Evolutionary conservation across 2,888 invertebrate species (phyloP), one percentile per base, ranked within the genome.

Genomic region (Galerucella pusilla): DNA sequence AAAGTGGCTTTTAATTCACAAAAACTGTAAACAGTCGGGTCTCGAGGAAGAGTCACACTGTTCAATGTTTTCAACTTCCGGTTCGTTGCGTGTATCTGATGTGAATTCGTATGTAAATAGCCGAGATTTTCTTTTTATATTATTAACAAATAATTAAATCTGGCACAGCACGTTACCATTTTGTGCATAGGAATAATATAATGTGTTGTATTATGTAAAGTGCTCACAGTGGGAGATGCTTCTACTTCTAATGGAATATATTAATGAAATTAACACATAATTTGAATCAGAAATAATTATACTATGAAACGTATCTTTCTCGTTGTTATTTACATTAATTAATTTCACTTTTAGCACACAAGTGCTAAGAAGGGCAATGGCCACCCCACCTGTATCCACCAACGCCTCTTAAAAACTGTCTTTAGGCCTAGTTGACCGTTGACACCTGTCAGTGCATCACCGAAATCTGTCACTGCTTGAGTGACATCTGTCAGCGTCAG

Each of bases 1-100:
- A 64, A 64, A 64, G 63, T 64, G 35, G 63, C 63, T 64, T 64
- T 35, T 64, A 64, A 64, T 45, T 45, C 16, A 64, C 45, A 10
- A 45, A 61, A 64, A 64, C 10, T 42, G 60, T 61, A 28, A 61
- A 28, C 16, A 64, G 63, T 64, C 28, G 61, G 61, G 28, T 28
- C 1, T 12, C 28, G 20, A 28, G 61, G 20, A 11, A 14, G 42
- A 45, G 28, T 6, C 25, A 61, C n/a, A 42, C 61, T 61, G 61
- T 61, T 28, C 25, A 61, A 61, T 61, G 61, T 20, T 14, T 42
- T 42, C 42, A 16, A 64, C 64, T 64, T 64, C 64, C 64, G 42
- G 64, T 61, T 35, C 14, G 35, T 42, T 11, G 11, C 11, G 7
- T 20, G 20, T 42, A 45, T 64, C 16, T 16, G 46, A 42, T n/a